Evolutionary conservation across 2,888 invertebrate genomes (phyloP), one percentile per base, ranked within the genome.

Genomic region (Eristalis arbustorum): DNA sequence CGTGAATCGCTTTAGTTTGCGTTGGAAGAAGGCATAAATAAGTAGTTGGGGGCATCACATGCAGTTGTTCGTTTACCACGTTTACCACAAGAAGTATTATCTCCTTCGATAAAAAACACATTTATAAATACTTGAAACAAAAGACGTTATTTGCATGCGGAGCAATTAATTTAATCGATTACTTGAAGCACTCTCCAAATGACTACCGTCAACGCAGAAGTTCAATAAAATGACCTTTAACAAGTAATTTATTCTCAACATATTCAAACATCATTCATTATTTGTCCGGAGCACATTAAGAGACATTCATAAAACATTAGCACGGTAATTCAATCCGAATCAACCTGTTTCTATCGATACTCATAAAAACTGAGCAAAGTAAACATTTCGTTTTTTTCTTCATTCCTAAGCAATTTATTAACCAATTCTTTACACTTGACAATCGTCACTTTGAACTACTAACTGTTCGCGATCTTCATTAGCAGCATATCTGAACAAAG

Each of bases 241-340:
- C 18, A 18, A 49, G 5, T 8, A 18, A 49, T 18, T 49, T 18
- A 49, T 49, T 18, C 49, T n/a, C 1, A 49, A 49, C 18, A 8
- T 18, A 49, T 49, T 18, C 49, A 0, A 49, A 49, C 49, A 18
- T 67, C 23, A 13, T 59, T 3, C 13, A 62, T 77, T 74, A 64
- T 74, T 59, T 18, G 22, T 74, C 66, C 40, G 14, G 62, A 71
- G 62, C 67, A 79, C 75, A 78, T 84, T 67, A 75, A 75, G 62
- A 56, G 14, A 67, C 67, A 84, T 84, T 84, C 57, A 83, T 23
- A 69, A 61, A 75, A 71, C 77, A 77, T 77, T 77, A 69, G 69
- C 69, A 22, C 66, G 49, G 61, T 31, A 25, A 34, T 34, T 72
- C 23, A 8, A 78, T 56, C 34, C 31, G 18, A 63, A 63, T 64